Percentiles rank a stretch among this genome's conserved stretches.
Evolutionary conservation across 2,113 vertebrate genomes (phyloP).

Genomic region (Lepisosteus oculatus): DNA sequence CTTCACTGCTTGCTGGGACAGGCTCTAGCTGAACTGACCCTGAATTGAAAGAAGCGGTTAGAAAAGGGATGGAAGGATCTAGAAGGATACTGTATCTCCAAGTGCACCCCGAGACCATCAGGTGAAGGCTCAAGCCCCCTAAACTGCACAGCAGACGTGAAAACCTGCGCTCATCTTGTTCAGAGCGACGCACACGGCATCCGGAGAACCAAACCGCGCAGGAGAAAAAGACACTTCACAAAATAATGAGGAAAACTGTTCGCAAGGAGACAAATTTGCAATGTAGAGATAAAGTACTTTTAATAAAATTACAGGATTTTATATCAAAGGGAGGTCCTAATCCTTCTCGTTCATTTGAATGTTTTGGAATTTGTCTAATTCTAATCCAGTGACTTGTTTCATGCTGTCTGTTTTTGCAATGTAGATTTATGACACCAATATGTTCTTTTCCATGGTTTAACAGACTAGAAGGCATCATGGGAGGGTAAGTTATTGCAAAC

Average conservation of each 20-base stretch:
- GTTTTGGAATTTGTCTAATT: slow-evolving; percentile 45
- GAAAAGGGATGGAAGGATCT: too few relatives aligned
- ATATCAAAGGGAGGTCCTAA: slow-evolving; percentile 51
- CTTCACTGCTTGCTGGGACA: too few relatives aligned
- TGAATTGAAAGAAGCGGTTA: too few relatives aligned
- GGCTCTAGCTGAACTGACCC: too few relatives aligned
- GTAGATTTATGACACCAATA: slow-evolving; percentile 72
- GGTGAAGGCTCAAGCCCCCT: too few relatives aligned
- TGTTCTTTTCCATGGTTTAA: slow-evolving; percentile 68
- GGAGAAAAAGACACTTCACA: slow-evolving; percentile 38
- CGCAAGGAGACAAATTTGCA: slow-evolving; percentile 49
- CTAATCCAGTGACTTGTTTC: slow-evolving; percentile 48
- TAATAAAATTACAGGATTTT: slow-evolving; percentile 38
- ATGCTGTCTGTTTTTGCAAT: slow-evolving; percentile 57
- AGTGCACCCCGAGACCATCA: too few relatives aligned
- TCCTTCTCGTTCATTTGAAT: slow-evolving; percentile 43
- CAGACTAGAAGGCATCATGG: slow-evolving; percentile 58
- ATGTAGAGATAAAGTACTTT: slow-evolving; percentile 33
- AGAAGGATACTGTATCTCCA: too few relatives aligned
- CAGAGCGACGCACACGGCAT: too few relatives aligned
- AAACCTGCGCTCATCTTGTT: too few relatives aligned
- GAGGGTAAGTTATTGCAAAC: slow-evolving; percentile 63
- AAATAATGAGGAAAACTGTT: slow-evolving; percentile 69
- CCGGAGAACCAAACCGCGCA: slow-evolving; percentile 45
- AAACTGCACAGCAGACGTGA: too few relatives aligned